These are phyloP conservation scores for Dermochelys coriacea DNA, from an alignment of 2,797 vertebrate species.

Conservation along the genomic window DNA sequence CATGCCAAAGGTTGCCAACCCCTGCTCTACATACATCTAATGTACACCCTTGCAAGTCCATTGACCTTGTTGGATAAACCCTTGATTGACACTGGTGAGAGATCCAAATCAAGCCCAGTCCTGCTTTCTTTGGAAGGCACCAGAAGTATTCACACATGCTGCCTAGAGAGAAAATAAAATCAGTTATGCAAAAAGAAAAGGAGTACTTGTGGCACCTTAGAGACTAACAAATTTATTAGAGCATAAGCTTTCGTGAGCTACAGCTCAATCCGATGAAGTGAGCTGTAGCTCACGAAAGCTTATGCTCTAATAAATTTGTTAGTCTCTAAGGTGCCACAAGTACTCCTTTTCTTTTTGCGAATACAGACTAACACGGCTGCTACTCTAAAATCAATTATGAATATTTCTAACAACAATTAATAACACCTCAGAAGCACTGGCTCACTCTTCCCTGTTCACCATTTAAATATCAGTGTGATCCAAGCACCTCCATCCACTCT, in stretches of 20 bases:
- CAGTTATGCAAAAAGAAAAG: too few relatives aligned
- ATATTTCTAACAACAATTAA: neutral
- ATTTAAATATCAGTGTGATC: neutral
- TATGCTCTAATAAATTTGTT: too few relatives aligned
- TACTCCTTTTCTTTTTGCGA: too few relatives aligned
- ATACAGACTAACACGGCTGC: too few relatives aligned
- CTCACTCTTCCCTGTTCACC: neutral
- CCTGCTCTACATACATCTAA: neutral
- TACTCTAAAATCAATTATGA: neutral
- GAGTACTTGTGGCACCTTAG: too few relatives aligned
- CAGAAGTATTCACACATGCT: neutral
- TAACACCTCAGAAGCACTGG: neutral
- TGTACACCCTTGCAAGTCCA: neutral
- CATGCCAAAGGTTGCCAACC: too few relatives aligned
- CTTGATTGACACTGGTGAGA: neutral
- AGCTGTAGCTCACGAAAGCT: too few relatives aligned
- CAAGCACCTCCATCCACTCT: neutral
- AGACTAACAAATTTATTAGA: too few relatives aligned
- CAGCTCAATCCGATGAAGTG: too few relatives aligned
- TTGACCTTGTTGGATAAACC: neutral
- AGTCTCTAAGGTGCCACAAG: too few relatives aligned
- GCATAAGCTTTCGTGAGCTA: too few relatives aligned
- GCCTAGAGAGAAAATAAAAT: neutral
- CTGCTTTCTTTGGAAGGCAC: neutral
- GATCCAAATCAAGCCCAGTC: neutral